Conservation (phyloP, 2,888 invertebrate genomes). For the Helicoverpa assulta region DNA sequence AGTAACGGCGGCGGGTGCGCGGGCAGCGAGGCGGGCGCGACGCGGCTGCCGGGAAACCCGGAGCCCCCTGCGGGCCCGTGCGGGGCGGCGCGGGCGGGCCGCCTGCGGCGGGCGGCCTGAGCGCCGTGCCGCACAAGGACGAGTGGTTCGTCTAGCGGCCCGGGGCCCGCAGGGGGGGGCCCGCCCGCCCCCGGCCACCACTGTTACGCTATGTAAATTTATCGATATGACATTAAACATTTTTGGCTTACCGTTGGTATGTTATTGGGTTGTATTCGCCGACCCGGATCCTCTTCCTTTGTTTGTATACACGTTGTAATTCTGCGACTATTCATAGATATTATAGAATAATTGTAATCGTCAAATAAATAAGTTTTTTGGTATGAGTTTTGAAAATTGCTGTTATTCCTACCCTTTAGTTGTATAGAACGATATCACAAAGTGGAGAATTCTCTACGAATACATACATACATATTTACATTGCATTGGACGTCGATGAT, state of each 20-base stretch:
- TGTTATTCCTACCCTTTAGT: conserved; percentile 57
- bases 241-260: conserved; percentile 90
- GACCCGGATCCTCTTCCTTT: conserved; percentile 55
- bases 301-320: conserved; percentile 63
- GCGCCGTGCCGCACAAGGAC: conserved; percentile 95
- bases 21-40: conserved; percentile 88
- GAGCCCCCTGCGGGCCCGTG: conserved; percentile 97
- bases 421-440: background rate
- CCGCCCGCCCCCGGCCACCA: conserved; percentile 65
- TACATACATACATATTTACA: too few relatives aligned
- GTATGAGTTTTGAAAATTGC: conserved; percentile 64
- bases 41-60: conserved; percentile 96
- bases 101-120: conserved; percentile 98
- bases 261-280: conserved; percentile 81
- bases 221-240: conserved; percentile 89
- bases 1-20: conserved; percentile 90
- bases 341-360: conserved; percentile 68
- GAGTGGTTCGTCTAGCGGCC: conserved; percentile 91
- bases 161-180: conserved; percentile 76
- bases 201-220: conserved; percentile 89
- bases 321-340: conserved; percentile 68
- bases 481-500: too few relatives aligned
- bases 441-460: too few relatives aligned
- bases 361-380: conserved; percentile 67
- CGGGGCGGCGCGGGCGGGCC: conserved; percentile 96